Conservation (phyloP, 2,113 vertebrate genomes). For the Muntiacus muntjak region DNA sequence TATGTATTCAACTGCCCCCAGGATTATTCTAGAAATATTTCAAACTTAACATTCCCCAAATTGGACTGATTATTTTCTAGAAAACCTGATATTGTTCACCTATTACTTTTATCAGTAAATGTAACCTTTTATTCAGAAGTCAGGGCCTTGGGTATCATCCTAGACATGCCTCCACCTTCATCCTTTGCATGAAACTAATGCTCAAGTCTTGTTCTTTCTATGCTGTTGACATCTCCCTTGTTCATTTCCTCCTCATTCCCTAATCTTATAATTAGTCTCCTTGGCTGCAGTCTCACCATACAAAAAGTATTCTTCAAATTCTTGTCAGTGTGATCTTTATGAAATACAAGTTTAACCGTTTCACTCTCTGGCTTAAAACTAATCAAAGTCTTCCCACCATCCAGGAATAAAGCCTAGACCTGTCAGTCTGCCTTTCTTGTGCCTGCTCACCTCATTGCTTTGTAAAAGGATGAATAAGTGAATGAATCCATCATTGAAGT, state of each 20-base stretch:
- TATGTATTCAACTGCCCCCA: not conserved
- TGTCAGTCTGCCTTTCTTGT: not conserved
- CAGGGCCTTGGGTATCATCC: not conserved
- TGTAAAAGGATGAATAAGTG: not conserved
- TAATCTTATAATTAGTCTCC: not conserved
- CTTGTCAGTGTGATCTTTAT: not conserved
- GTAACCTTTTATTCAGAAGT: not conserved
- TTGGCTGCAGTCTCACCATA: not conserved
- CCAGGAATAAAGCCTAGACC: not conserved
- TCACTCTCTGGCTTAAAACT: not conserved
- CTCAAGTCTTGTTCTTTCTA: not conserved
- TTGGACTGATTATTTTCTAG: not conserved
- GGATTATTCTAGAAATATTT: not conserved
- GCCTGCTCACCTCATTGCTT: not conserved
- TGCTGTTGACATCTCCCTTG: not conserved
- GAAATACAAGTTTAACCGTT: not conserved
- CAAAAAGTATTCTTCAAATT: not conserved
- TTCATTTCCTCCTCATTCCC: not conserved
- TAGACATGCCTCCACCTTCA: not conserved
- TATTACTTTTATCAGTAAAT: not conserved
- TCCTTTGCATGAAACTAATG: not conserved
- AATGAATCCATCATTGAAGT: not conserved
- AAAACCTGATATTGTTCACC: not conserved
- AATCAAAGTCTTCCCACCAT: not conserved
- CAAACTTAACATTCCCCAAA: not conserved